These are phyloP conservation scores for Stomorhina lunata DNA, from an alignment of 2,888 invertebrate species.

Conservation along the genomic window DNA sequence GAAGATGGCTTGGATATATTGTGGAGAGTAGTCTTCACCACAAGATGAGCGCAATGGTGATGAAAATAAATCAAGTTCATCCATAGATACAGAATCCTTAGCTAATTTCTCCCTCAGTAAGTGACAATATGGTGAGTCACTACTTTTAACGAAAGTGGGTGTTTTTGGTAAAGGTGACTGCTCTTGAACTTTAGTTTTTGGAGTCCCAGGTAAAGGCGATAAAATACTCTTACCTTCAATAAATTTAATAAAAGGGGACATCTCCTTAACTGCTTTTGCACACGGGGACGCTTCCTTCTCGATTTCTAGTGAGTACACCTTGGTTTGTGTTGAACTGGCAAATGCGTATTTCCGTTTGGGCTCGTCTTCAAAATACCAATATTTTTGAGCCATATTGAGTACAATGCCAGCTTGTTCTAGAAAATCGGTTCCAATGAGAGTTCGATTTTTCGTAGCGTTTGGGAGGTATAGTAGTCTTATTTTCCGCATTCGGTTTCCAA, in stretches of 20 bases:
- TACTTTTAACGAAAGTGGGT: neutral
- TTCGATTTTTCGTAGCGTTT: conserved; percentile 17
- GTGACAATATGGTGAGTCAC: neutral
- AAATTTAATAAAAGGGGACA: conserved; percentile 25
- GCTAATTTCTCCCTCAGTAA: neutral
- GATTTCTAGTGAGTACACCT: conserved; percentile 24
- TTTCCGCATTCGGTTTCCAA: neutral
- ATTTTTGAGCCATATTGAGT: conserved; percentile 32
- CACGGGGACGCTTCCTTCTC: neutral
- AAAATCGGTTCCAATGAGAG: conserved; percentile 27
- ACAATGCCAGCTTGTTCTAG: conserved; percentile 30
- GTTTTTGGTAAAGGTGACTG: neutral
- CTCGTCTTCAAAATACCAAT: conserved; percentile 21
- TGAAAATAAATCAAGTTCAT: too few relatives aligned
- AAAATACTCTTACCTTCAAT: neutral
- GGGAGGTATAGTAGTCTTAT: conserved; percentile 13
- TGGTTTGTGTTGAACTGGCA: neutral
- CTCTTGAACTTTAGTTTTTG: neutral
- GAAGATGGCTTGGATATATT: neutral
- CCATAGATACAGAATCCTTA: too few relatives aligned
- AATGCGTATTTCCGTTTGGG: neutral
- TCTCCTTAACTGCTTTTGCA: conserved; percentile 3
- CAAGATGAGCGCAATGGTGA: too few relatives aligned
- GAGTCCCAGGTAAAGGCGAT: neutral
- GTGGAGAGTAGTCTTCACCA: neutral